These are phyloP conservation scores for Alouatta palliata DNA, from an alignment of 2,113 vertebrate species.

Conservation along the genomic window DNA sequence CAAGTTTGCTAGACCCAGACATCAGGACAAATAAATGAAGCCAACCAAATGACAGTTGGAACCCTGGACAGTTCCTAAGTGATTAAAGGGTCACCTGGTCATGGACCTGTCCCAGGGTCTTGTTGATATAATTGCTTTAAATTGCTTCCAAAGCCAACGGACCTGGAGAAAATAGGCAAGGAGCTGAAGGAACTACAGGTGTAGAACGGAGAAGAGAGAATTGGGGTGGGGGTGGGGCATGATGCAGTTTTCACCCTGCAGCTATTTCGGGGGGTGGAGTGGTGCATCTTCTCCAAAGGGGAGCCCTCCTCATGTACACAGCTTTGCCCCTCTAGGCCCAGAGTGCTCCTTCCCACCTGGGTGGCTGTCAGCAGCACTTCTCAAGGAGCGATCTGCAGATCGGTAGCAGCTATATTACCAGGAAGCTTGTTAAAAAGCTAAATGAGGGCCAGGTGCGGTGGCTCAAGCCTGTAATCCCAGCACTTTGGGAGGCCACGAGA, in stretches of 20 bases:
- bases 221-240: background rate
- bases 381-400: background rate
- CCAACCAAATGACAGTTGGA: background rate
- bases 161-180: background rate
- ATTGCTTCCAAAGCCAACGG: background rate
- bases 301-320: background rate
- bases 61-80: background rate
- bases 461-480: background rate
- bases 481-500: background rate
- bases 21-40: background rate
- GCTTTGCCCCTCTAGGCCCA: background rate
- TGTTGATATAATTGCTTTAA: background rate
- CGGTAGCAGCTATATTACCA: background rate
- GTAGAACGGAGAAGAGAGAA: background rate
- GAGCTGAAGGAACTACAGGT: background rate
- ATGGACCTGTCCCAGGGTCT: background rate
- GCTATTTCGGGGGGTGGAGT: background rate
- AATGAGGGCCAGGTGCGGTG: background rate
- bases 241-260: background rate
- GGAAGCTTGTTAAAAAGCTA: background rate
- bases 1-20: background rate
- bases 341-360: background rate
- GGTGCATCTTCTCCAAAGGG: background rate
- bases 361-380: background rate
- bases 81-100: background rate